These are phyloP conservation scores for Hipposideros armiger DNA, from an alignment of 2,113 vertebrate species.

Conservation along the genomic window DNA sequence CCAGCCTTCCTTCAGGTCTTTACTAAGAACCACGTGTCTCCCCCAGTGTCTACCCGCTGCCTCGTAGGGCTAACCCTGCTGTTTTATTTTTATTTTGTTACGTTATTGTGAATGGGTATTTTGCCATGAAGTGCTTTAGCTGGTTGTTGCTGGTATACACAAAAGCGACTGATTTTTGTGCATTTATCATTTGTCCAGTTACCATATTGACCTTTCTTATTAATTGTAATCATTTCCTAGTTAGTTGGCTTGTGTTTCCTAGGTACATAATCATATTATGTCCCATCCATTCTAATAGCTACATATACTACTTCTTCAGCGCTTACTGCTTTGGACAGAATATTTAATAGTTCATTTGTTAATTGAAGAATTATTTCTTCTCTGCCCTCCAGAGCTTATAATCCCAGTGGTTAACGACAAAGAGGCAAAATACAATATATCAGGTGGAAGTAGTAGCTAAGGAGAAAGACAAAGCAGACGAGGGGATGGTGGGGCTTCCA, in stretches of 20 bases:
- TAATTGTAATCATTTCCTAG: not conserved
- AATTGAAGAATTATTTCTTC: not conserved
- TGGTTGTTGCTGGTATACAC: not conserved
- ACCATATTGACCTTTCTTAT: not conserved
- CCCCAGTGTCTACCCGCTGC: not conserved
- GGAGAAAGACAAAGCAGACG: not conserved
- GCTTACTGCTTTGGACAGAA: not conserved
- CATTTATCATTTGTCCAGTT: rapidly evolving
- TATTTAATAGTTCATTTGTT: not conserved
- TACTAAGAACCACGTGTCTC: no score
- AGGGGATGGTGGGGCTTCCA: not conserved
- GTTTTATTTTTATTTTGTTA: not conserved
- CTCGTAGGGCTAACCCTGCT: not conserved
- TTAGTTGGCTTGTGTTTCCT: not conserved
- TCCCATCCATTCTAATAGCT: not conserved
- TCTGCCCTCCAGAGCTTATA: not conserved
- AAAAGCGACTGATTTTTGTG: no score
- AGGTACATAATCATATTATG: not conserved
- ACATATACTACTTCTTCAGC: not conserved
- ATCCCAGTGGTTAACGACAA: not conserved
- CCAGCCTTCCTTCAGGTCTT: not conserved
- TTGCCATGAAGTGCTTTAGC: no score
- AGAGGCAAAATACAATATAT: not conserved
- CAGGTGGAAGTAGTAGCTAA: not conserved
- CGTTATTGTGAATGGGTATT: rapidly evolving